These are phyloP conservation scores for Ptilodon capucinus DNA, from an alignment of 2,888 invertebrate species.

Conservation along the genomic window DNA sequence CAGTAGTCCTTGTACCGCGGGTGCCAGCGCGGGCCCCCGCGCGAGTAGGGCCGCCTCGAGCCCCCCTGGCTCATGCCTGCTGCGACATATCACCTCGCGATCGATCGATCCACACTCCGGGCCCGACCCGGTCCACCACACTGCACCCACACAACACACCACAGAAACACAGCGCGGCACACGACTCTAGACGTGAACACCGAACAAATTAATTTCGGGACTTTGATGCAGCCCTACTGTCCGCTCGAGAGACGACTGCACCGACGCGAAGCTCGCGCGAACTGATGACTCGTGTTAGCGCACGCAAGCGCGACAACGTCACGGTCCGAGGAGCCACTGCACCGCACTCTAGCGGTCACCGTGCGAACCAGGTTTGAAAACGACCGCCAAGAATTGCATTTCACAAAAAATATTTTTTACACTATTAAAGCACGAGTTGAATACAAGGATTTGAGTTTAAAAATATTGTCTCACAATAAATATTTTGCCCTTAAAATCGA, in stretches of 20 bases:
- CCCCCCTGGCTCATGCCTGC: conserved; percentile 75
- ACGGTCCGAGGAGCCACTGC: conserved; percentile 27
- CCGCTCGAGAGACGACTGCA: conserved; percentile 52
- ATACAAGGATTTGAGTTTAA: no score
- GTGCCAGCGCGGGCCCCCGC: conserved; percentile 77
- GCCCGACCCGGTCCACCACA: conserved; percentile 33
- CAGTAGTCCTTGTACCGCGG: conserved; percentile 80
- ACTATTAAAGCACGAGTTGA: not conserved
- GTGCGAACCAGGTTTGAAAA: conserved; percentile 54
- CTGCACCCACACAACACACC: conserved; percentile 28
- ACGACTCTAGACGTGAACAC: conserved; percentile 37
- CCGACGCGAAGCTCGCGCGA: conserved; percentile 64
- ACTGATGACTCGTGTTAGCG: conserved; percentile 35
- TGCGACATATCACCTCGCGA: conserved; percentile 64
- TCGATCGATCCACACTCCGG: conserved; percentile 66
- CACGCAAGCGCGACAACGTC: conserved; percentile 62
- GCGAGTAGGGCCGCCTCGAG: conserved; percentile 73
- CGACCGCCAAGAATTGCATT: conserved; percentile 59
- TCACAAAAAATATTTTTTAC: conserved; percentile 15
- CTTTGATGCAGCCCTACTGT: conserved; percentile 48
- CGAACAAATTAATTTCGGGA: conserved; percentile 36
- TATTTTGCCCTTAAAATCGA: not conserved
- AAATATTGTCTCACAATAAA: not conserved
- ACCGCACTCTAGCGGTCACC: conserved; percentile 43
- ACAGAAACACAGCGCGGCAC: conserved; percentile 58